Base-by-base conservation (phyloP, 1,140 invertebrate species). In the Plectrocnemia conspersa region DNA sequence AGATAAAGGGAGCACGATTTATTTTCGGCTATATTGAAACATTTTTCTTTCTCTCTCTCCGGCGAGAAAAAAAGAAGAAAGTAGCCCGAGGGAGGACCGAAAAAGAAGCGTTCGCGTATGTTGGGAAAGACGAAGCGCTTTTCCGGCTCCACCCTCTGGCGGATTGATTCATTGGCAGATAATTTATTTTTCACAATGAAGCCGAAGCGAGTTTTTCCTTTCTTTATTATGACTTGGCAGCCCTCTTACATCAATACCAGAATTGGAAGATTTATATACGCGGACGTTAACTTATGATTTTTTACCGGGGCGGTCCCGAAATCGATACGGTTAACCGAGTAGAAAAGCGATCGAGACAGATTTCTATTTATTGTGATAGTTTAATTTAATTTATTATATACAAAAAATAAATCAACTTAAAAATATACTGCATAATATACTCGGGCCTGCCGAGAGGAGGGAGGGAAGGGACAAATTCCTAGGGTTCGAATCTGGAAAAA, bases 101-200 rank as follows among this genome's bases (percentile, higher is more conserved):
- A 9, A 4, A 21, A 40, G 2, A 3, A 22, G 29, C n/a, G 29
- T 35, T n/a, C 29, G 46, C 25, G 15, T 32, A 25, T 47, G 27
- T 36, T 24, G 47, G 40, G 29, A 42, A 27, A 44, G 45, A 42
- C 16, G 32, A 32, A 32, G 36, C 40, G 40, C 42, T 54, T 44
- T 36, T 10, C 22, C 52, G 36, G 24, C 33, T 15, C 46, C 35
- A 29, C 22, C 45, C 21, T 13, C 27, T 6, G 10, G 15, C 13
- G 41, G 53, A 61, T 61, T 56, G 58, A 61, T 61, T 56, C 58
- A 61, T 56, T 61, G 54, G 44, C 54, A 50, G 58, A 61, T 61
- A 56, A 61, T 61, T 61, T 61, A 61, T 61, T 56, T 59, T 61
- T 56, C 58, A 56, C 58, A 56, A 56, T 60, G 55, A 56, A 54